Evolutionary conservation across 2,113 vertebrate genomes (phyloP).

Genomic region (Tenrec ecaudatus): DNA sequence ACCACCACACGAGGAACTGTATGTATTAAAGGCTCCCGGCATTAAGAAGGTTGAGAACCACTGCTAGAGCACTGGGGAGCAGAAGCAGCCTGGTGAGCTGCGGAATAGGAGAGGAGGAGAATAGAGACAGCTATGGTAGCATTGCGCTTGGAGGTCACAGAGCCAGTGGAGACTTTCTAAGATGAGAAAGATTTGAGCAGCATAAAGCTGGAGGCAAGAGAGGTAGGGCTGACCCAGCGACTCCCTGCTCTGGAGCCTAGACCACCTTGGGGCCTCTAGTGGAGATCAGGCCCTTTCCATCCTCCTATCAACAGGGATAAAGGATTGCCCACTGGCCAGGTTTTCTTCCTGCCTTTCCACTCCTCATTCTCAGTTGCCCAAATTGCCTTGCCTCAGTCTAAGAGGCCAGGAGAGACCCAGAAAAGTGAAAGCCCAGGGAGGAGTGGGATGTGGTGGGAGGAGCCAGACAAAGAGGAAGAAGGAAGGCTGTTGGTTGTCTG

Average conservation of each 20-base stretch:
- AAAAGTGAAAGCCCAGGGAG: not conserved
- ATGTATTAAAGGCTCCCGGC: too few species aligned
- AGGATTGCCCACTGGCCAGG: not conserved
- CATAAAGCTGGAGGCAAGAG: not conserved
- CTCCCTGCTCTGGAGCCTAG: not conserved
- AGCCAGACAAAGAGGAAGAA: not conserved
- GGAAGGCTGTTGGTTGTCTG: not conserved
- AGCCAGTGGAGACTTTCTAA: constrained; percentile 40
- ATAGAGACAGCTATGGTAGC: not conserved
- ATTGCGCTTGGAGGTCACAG: not conserved
- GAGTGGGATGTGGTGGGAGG: not conserved
- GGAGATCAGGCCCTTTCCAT: not conserved
- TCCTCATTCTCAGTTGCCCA: not conserved
- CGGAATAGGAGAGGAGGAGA: not conserved
- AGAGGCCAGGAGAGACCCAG: not conserved
- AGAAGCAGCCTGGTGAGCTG: constrained; percentile 40
- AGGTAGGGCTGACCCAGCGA: not conserved
- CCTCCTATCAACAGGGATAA: not conserved
- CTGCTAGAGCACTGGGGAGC: not conserved
- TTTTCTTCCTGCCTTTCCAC: not conserved
- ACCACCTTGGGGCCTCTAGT: not conserved
- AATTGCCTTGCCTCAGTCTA: not conserved
- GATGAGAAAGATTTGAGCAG: constrained; percentile 16
- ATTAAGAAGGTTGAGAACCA: too few species aligned
- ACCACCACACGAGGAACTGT: too few species aligned